These are phyloP conservation scores for Seriola rivoliana DNA, from an alignment of 2,113 vertebrate species.

Conservation along the genomic window DNA sequence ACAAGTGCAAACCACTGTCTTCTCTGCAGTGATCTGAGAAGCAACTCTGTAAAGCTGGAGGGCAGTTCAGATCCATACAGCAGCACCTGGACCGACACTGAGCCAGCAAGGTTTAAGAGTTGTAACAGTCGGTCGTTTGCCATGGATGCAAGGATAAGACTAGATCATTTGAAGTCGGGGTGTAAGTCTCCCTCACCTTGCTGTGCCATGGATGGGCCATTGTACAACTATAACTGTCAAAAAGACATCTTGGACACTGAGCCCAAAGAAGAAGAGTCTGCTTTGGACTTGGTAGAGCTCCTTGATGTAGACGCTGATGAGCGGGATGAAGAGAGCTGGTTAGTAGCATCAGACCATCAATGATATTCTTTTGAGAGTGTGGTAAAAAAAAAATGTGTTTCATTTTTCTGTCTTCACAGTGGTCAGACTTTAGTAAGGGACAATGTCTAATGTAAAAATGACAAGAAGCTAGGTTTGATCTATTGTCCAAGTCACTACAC, in stretches of 20 bases:
- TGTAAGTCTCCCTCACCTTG: conserved; percentile 33
- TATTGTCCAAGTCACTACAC: not conserved
- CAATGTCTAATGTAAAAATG: too few relatives aligned
- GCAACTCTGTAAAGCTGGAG: not conserved
- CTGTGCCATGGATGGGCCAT: not conserved
- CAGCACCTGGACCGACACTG: conserved; percentile 38
- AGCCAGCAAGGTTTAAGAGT: not conserved
- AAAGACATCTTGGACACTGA: conserved; percentile 50
- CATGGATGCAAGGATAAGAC: conserved; percentile 68
- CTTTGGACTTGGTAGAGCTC: conserved; percentile 86
- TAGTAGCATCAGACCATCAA: conserved; percentile 47
- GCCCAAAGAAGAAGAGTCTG: conserved; percentile 27
- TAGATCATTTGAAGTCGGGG: conserved; percentile 66
- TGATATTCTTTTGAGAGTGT: not conserved
- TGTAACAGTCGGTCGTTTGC: conserved; percentile 55
- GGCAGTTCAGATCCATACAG: conserved; percentile 22
- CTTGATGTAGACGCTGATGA: conserved; percentile 79
- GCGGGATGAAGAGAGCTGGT: conserved; percentile 87
- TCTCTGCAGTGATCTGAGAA: conserved; percentile 15
- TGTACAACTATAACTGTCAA: conserved; percentile 30
- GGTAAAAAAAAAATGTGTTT: too few relatives aligned
- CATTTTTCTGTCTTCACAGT: not conserved
- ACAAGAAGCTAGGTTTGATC: not conserved
- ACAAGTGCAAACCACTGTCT: not conserved
- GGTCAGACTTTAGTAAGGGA: not conserved